Base-by-base conservation (phyloP, 2,888 invertebrate genomes). In the Callosobruchus maculatus region DNA sequence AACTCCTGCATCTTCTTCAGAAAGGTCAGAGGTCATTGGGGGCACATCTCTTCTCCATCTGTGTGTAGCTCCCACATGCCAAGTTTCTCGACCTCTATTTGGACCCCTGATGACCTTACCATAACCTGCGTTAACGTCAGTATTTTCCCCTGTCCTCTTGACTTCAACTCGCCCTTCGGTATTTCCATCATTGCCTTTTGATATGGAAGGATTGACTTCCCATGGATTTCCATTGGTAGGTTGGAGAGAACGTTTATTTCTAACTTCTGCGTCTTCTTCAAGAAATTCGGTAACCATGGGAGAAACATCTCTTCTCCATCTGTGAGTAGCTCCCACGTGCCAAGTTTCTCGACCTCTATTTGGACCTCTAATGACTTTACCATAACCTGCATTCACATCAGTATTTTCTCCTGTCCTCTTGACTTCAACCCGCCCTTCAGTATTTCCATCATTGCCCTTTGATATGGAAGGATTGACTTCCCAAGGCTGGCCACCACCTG, bases 71-170 rank as follows among this genome's bases (percentile, higher is more conserved):
- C 77, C 77, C 70, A 78, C 77, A 70, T 76, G 74, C 76, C 77
- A 78, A 18, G 76, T 77, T 21, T 77, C 77, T 71, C 77, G 75
- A 0, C 76, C 74, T 72, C 74, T 78, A 9, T 71, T 71, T 13
- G 77, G 78, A 20, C 78, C 78, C 21, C 70, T 49, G 5, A 78
- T 69, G 21, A 77, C 76, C 72, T 78, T 78, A n/a, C 70, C 71
- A 77, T 77, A 77, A 70, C 75, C 76, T 69, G 77, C 78, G 26
- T 76, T 71, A 22, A 78, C 70, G 49, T 78, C 77, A 71, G 77
- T 75, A 22, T 77, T 68, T 21, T 74, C 22, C 70, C 77, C 79
- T 22, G 73, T 74, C 66, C 76, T 74, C 30, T 74, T 70, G 21
- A 78, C 74, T 72, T 75, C 76, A 9, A 79, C 68, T 13, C 74